Conservation (phyloP, 2,113 vertebrate genomes). For the Megaceryle maxima region DNA sequence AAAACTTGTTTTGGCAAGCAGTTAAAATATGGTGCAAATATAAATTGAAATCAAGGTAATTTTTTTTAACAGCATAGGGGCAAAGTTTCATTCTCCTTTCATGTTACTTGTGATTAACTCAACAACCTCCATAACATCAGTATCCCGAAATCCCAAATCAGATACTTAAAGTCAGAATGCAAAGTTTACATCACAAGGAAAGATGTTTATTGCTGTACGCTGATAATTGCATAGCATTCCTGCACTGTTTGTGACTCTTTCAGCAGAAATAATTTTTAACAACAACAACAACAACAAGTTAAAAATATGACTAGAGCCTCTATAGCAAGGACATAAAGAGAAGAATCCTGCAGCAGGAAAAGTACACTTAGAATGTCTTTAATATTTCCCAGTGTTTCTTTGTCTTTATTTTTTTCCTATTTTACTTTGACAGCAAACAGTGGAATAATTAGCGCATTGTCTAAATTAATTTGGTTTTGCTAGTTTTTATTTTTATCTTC, state of each 20-base stretch:
- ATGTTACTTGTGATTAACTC: not conserved
- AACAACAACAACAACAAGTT: not conserved
- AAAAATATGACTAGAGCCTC: not conserved
- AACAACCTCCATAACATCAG: not conserved
- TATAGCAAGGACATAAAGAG: not conserved
- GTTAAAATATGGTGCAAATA: not conserved
- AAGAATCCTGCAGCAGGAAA: not conserved
- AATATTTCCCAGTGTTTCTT: not conserved
- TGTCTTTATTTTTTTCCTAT: accelerated
- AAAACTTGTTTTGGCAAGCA: not conserved
- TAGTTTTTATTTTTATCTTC: not conserved
- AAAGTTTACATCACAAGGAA: not conserved
- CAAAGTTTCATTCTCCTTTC: not conserved
- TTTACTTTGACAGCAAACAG: not conserved
- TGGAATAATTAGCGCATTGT: not conserved
- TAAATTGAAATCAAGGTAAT: not conserved
- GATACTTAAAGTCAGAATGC: not conserved
- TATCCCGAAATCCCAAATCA: not conserved
- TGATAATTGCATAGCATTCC: not conserved
- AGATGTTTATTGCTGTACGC: not conserved
- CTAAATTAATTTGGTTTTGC: not conserved
- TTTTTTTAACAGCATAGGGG: not conserved
- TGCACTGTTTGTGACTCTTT: not conserved
- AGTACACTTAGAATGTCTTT: not conserved
- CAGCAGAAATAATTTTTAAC: not conserved